Evolutionary conservation across 2,797 vertebrate species (phyloP), one percentile per base, ranked within the genome.

Genomic region (Acanthurus leucopareius): DNA sequence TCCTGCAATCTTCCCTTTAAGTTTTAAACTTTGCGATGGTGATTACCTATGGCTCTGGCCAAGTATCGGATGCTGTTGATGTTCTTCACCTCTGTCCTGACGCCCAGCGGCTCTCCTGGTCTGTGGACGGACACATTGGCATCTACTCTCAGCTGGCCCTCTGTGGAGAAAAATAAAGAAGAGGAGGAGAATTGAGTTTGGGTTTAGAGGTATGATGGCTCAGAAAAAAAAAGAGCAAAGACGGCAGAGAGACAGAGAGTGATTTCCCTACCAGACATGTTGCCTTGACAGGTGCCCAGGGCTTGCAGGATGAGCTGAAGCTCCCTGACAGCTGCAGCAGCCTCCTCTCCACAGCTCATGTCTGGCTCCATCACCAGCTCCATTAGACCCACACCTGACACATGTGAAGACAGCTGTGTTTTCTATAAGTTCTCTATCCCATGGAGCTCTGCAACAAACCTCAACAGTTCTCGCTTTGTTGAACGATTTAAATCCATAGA

Each of bases 281-380:
- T 98, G 77, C 96, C 98, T 75, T 96, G 96, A 95, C 98, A 98
- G 93, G 98, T 99, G 83, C 97, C 97, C 83, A 99, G 95, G n/a
- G 97, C 92, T 83, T 97, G 97, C 85, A 99, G 95, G 83, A 99
- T 97, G 89, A 99, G 97, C 92, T 99, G 98, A 56, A 99, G 96
- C 92, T 99, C 98, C 84, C 96, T 95, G 85, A 99, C 96, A 32
- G 97, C 98, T 28, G 96, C 95, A 22, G 97, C 97, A 3, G 98
- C 98, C 92, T 99, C 98, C 88, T 97, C 96, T 82, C 98, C 98
- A 86, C 97, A 97, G 92, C 94, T 96, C 97, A 99, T 95, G 90
- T 99, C 97, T 1, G 98, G 97, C 93, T 99, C 98, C 97, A 99
- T 97, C 92, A 99, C 98, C 94, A 99, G 93, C 94, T 99, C 98